These are phyloP conservation scores for Gobio occitaniae DNA, from an alignment of 2,797 vertebrate species.

Conservation along the genomic window DNA sequence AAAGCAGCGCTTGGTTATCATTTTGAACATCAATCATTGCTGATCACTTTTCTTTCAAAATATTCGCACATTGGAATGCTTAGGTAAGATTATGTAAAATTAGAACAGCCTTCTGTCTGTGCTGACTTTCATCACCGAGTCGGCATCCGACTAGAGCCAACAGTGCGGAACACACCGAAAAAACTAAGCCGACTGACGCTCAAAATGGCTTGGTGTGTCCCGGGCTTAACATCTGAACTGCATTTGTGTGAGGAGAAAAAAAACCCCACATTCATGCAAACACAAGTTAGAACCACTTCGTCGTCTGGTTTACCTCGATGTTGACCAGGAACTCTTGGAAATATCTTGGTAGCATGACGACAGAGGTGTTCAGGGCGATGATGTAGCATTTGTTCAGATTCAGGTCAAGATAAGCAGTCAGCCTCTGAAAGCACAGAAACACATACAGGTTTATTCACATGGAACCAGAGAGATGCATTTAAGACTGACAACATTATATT, in stretches of 20 bases:
- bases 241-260: neutral
- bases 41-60: no score
- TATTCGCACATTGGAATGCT: no score
- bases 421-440: constrained; percentile 75
- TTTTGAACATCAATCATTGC: no score
- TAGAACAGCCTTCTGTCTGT: no score
- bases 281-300: neutral
- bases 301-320: constrained; percentile 65
- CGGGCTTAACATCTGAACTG: neutral
- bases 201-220: neutral
- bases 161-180: neutral
- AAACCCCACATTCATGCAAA: neutral
- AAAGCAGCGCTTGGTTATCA: no score
- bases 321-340: constrained; percentile 84
- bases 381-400: constrained; percentile 95
- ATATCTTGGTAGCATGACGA: constrained; percentile 94
- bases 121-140: neutral
- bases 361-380: constrained; percentile 94
- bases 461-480: neutral
- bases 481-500: neutral
- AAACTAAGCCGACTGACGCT: neutral
- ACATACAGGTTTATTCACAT: neutral
- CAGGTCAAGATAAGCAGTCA: constrained; percentile 95
- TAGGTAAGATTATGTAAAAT: no score
- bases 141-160: neutral